A percentile compares a stretch with the other conserved stretches of the same genome.
phyloP scores from a whole-genome alignment of 2,888 invertebrate genomes.

The Drosophila kokeensis region DNA sequence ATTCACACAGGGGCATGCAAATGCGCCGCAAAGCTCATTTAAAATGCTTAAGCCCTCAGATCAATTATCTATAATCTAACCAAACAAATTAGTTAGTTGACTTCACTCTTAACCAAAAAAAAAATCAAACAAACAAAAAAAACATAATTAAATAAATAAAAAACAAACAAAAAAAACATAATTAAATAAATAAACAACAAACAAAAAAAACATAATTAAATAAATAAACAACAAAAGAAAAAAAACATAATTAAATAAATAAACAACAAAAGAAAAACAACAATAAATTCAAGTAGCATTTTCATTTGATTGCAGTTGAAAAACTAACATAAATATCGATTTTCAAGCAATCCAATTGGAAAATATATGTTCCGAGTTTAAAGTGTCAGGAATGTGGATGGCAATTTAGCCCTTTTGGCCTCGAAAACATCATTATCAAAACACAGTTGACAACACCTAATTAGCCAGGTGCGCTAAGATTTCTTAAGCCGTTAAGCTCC shows the following conservation, averaged over 20 bases:
- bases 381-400: background rate
- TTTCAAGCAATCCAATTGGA: background rate
- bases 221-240: background rate
- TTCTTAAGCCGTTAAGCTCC: slow-evolving; percentile 18
- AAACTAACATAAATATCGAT: background rate
- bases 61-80: slow-evolving; percentile 1
- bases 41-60: background rate
- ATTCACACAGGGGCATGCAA: background rate
- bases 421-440: background rate
- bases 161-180: background rate
- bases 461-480: slow-evolving; percentile 36
- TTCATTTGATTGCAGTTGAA: background rate
- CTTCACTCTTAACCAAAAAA: slow-evolving; percentile 15
- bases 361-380: background rate
- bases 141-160: too few relatives aligned
- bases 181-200: background rate
- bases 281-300: background rate
- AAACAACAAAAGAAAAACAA: background rate
- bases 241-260: background rate
- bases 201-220: background rate
- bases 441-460: slow-evolving; percentile 29
- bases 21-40: background rate
- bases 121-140: background rate
- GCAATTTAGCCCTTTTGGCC: background rate
- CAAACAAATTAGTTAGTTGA: slow-evolving; percentile 32